Percentiles rank a stretch among this genome's conserved stretches.
Conservation (phyloP, 2,797 vertebrate genomes). For the Coregonus ussuriensis region DNA sequence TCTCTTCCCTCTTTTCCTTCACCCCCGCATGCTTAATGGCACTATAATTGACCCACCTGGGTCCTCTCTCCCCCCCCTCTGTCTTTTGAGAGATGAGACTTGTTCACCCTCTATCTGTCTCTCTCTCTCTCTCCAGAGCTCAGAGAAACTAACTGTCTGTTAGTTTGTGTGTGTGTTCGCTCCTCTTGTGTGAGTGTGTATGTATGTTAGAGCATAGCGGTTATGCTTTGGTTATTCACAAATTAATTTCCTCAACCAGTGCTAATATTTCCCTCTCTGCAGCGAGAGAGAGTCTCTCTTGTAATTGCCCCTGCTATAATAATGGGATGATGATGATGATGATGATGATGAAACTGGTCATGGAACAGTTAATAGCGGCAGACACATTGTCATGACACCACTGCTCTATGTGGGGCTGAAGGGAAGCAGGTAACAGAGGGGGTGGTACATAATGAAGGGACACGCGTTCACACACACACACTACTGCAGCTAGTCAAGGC, state of each 20-base stretch:
- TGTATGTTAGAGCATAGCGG: constrained; percentile 3
- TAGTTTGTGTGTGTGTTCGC: not conserved
- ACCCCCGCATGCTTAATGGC: constrained; percentile 54
- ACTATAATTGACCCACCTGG: constrained; percentile 63
- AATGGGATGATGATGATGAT: constrained; percentile 43
- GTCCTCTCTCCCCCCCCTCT: constrained; percentile 24
- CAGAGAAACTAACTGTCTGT: not conserved
- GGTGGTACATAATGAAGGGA: too few relatives aligned
- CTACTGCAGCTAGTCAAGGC: not conserved
- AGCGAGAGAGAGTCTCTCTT: not conserved
- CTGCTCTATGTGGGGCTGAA: constrained; percentile 3
- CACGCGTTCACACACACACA: not conserved
- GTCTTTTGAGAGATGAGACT: constrained; percentile 9
- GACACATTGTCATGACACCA: constrained; percentile 41
- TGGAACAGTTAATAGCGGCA: constrained; percentile 57
- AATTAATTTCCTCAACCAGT: constrained; percentile 56
- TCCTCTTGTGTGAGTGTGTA: not conserved
- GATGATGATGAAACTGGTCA: constrained; percentile 36
- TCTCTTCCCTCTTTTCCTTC: constrained; percentile 29
- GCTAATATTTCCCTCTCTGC: constrained; percentile 45
- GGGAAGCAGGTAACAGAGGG: too few relatives aligned
- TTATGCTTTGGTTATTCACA: constrained; percentile 58
- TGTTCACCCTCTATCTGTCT: constrained; percentile 6
- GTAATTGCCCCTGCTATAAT: constrained; percentile 57
- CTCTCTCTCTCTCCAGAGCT: not conserved